Base-by-base conservation (phyloP, 2,113 vertebrate species). In the Dolichotis patagonum region DNA sequence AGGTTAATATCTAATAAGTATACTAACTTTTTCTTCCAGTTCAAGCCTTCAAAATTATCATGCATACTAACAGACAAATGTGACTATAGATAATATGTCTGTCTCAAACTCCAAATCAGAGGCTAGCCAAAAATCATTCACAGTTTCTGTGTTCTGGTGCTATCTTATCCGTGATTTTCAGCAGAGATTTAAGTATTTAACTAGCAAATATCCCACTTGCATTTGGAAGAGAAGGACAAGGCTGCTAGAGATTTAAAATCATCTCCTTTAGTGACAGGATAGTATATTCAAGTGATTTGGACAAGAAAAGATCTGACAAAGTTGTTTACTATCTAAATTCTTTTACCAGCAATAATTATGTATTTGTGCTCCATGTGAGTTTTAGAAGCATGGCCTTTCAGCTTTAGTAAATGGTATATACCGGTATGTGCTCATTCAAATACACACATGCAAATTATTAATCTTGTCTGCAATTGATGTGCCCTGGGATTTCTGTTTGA, bases 121-220 rank as follows among this genome's bases (percentile, higher is more conserved):
- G 1, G 49, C 17, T 90, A 65, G 80, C 3, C 84, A n/a, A 96
- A 91, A 85, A 46, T 24, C 12, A 56, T 52, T 69, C 77, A 49
- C 97, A 97, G 82, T 46, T 35, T 75, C 54, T 43, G 41, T 20
- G 93, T 97, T 94, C 60, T 73, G 82, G 3, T 32, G 49, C 32
- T 89, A 82, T 95, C 96, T 97, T 97, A 58, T 80, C 63, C 84
- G 30, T 85, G n/a, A 41, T 88, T 58, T 85, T 62, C 32, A 94
- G 49, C 4, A 7, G 84, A 94, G 60, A 73, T 85, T 26, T 11
- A 65, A 62, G 5, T 75, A 97, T 90, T 90, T 46, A 93, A 91
- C 54, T 32, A 38, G 0, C 20, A 52, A 78, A 94, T 88, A 86
- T 26, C 28, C 60, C 41, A 12, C 32, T 67, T 97, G 0, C 56